Percentiles rank a stretch among this genome's conserved stretches.
These are phyloP conservation scores for Hepsetus odoe DNA, from an alignment of 2,113 vertebrate species.

Conservation along the genomic window DNA sequence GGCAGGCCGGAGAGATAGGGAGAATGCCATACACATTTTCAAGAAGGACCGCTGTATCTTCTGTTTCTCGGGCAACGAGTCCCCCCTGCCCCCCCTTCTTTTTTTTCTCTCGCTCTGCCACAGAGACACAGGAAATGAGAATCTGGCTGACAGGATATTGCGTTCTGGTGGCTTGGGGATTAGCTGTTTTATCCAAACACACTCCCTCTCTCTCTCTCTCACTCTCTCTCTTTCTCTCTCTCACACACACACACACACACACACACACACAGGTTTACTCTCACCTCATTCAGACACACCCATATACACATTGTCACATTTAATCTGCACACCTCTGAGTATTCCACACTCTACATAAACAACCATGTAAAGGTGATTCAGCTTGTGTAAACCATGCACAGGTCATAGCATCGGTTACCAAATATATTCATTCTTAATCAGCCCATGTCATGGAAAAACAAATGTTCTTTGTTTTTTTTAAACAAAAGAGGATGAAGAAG, in stretches of 20 bases:
- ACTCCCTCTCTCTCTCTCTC: constrained; percentile 51
- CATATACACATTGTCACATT: constrained; percentile 53
- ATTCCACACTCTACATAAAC: constrained; percentile 53
- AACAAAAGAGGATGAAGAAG: no score
- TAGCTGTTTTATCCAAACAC: constrained; percentile 84
- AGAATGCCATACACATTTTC: constrained; percentile 76
- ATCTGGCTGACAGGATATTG: constrained; percentile 90
- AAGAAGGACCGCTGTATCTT: constrained; percentile 78
- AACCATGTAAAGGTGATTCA: constrained; percentile 53
- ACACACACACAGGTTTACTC: constrained; percentile 43
- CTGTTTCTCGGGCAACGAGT: constrained; percentile 82
- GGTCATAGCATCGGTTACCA: constrained; percentile 26
- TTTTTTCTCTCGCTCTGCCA: constrained; percentile 72
- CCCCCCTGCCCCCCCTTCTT: constrained; percentile 68
- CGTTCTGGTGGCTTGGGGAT: constrained; percentile 85
- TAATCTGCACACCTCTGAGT: constrained; percentile 39
- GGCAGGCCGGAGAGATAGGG: constrained; percentile 67
- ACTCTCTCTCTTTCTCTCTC: constrained; percentile 37
- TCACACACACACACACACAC: constrained; percentile 51
- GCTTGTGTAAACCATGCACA: constrained; percentile 37
- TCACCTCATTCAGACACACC: constrained; percentile 43
- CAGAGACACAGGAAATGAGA: constrained; percentile 90
- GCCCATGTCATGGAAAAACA: no score
- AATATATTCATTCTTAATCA: constrained; percentile 23
- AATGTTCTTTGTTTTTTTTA: no score